Base-by-base conservation (phyloP, 2,888 invertebrate species). In the Dione vanillae region DNA sequence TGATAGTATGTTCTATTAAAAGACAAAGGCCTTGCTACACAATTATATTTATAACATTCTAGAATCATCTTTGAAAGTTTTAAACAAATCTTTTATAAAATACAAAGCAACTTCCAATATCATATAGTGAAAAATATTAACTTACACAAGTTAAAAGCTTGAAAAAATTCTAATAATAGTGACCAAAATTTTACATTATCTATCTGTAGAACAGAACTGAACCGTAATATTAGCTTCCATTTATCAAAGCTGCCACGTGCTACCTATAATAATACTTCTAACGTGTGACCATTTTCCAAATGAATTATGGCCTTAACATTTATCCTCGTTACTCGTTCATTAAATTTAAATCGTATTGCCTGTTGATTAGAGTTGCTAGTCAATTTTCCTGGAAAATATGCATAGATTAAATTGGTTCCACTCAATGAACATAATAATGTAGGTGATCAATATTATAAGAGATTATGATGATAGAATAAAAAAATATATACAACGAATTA, bases 221-320 rank as follows among this genome's bases (percentile, higher is more conserved):
- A 47, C 71, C 68, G 41, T 59, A 51, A 62, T 62, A 67, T 71
- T 58, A 65, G 67, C 67, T 51, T 73, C 73, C 73, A 73, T 76
- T 77, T 74, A 70, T 72, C 69, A 74, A 73, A 58, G 61, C 69
- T 41, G 69, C 41, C 70, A 70, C 66, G 52, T 68, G 70, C 70
- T 64, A 74, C 68, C 70, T 69, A 66, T 68, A 68, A 69, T 72
- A 72, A 64, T 67, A 67, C 67, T 71, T 59, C 70, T 52, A 70
- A 67, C 67, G 67, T 64, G 64, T 71, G 64, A 67, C 52, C 56
- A 37, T 65, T 56, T 71, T 68, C 64, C 40, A 56, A 45, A 27
- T 41, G 67, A 64, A 43, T 61, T 68, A 59, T 68, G 54, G 54
- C 54, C 37, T 54, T 64, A 54, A 54, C 54, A 69, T 69, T 64